Base-by-base conservation (phyloP, 2,797 vertebrate species). In the Poeciliopsis paucimaculata region DNA sequence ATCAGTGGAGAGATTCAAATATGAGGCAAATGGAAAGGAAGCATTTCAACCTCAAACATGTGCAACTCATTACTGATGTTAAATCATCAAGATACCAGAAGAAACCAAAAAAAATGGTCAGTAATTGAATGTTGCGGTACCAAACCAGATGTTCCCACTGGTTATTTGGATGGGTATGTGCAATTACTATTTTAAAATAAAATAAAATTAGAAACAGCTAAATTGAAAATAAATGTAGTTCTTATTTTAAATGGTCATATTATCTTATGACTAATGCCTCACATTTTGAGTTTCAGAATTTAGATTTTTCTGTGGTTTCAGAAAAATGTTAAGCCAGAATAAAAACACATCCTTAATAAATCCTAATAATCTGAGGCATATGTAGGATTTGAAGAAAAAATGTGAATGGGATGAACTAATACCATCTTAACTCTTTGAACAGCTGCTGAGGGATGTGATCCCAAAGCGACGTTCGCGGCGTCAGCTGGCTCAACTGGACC, bases 401-500 rank as follows among this genome's bases (percentile, higher is more conserved):
- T 15, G 20, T 10, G 12, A 20, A 71, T 46, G 2, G 87, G 57
- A 2, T 68, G 11, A 81, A 84, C 45, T 34, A 68, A 75, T 47
- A 53, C 26, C 57, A 31, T 62, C 71, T 89, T 77, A 72, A 16
- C 23, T 9, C 23, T 9, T 72, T 55, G 84, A 66, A 2, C 91
- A 99, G 98, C 93, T 99, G 2, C 84, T 98, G 39, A 96, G 96
- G 82, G 97, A 97, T 82, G 93, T 97, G 31, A 94, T 93, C 2
- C 90, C 84, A 4, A 94, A 93, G 85, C 89, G 96, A 3, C 95
- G 98, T 0, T 97, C 97, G 51, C 94, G 97, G 34, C 97, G 98
- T 31, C 97, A 98, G 77, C 96, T 97, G 0, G 95, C 97, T 16
- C 97, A 98, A 79, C 91, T 96, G 75, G 98, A 99, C 78, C 94